Conservation (phyloP, 2,797 vertebrate species). For the Sebastes itinus region DNA sequence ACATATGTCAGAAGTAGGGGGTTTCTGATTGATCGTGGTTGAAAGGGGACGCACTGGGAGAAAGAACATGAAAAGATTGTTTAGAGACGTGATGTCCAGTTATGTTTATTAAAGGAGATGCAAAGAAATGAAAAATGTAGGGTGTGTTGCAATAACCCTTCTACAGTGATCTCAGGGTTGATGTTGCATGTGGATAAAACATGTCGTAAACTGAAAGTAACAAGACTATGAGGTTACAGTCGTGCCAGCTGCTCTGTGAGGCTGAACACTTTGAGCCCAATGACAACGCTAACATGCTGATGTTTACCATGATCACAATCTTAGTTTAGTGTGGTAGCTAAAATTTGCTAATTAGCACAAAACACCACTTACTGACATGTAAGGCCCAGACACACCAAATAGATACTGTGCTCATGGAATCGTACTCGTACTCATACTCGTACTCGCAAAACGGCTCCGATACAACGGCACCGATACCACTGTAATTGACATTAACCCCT, state of each 20-base stretch:
- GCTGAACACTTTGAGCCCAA: background rate
- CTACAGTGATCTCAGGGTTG: background rate
- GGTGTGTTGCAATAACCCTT: background rate
- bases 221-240: background rate
- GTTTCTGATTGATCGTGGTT: slow-evolving; percentile 22
- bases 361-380: background rate
- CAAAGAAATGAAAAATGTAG: background rate
- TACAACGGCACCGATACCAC: too few species aligned
- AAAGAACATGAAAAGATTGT: background rate
- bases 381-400: background rate
- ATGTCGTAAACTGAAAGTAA: background rate
- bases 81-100: slow-evolving; percentile 7
- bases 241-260: background rate
- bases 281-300: too few species aligned
- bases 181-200: background rate
- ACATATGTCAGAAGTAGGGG: slow-evolving; percentile 28
- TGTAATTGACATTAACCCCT: too few species aligned
- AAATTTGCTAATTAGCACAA: background rate
- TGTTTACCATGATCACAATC: background rate
- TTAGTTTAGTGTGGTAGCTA: background rate
- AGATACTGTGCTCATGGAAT: too few species aligned
- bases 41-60: background rate
- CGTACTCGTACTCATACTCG: too few species aligned
- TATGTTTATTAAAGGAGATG: slow-evolving; percentile 17
- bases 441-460: too few species aligned